Base-by-base conservation (phyloP, 2,113 vertebrate genomes). In the Leucopsar rothschildi region DNA sequence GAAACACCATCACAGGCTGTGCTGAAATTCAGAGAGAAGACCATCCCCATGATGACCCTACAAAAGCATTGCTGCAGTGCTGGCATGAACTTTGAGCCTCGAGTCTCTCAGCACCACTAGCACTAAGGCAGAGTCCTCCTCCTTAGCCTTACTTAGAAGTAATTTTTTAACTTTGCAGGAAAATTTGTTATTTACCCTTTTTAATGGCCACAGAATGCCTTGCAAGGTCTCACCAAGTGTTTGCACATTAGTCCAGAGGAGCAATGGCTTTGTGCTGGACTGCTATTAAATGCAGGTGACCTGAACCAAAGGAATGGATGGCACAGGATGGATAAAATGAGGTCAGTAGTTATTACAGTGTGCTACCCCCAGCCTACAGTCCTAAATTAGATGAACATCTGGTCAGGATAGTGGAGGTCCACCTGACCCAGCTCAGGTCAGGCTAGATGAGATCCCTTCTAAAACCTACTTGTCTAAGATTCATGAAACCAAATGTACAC, bases 291-390 rank as follows among this genome's bases (percentile, higher is more conserved):
- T 17, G 60, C 24, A 60, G 19, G 11, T 57, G n/a, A 73, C 40
- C 50, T 65, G 68, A 73, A 56, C 10, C 23, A 79, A 78, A 78
- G 84, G 27, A 52, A 60, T 23, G 27, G 22, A 60, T 7, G n/a
- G 40, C n/a, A 65, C 22, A 80, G 61, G 37, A 52, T 10, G 23
- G 71, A 47, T 76, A 45, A 80, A 82, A 88, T 39, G 0, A 80
- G 3, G 12, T 77, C 55, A 72, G n/a, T 35, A 44, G 68, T 11
- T 83, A 24, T 47, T 47, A 55, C 10, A 53, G 29, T 83, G n/a
- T 0, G 1, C 27, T 61, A 76, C 20, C 1, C 4, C 3, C 25
- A 80, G 40, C 12, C 12, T 29, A 8, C 4, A 28, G 44, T 78
- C 33, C 33, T n/a, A 70, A 40, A 21, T 29, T 64, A 86, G 47